phyloP scores from a whole-genome alignment of 2,888 invertebrate genomes.

The Amphipoea oculea region DNA sequence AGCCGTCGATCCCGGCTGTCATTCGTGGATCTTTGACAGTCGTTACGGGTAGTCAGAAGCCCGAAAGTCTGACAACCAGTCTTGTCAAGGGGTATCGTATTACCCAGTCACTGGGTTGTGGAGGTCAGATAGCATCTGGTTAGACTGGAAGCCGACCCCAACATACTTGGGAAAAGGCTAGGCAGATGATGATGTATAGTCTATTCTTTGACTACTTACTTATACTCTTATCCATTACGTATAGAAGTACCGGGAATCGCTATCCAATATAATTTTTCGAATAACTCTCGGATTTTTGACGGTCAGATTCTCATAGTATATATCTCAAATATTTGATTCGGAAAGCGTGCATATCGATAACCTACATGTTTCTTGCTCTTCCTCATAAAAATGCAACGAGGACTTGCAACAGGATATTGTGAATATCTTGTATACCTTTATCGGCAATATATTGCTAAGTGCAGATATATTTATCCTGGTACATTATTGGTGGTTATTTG shows the following conservation, averaged over 20 bases:
- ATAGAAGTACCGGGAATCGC: background rate
- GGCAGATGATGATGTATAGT: too few relatives aligned
- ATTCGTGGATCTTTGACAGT: too few relatives aligned
- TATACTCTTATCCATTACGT: background rate
- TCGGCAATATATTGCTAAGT: background rate
- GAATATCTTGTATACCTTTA: background rate
- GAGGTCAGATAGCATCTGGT: too few relatives aligned
- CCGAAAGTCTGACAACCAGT: too few relatives aligned
- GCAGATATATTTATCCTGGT: too few relatives aligned
- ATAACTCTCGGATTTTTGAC: background rate
- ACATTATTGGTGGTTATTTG: background rate
- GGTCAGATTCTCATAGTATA: constrained; percentile 9
- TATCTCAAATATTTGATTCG: constrained; percentile 38
- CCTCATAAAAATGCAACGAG: constrained; percentile 55
- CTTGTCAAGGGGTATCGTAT: too few relatives aligned
- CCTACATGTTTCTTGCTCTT: constrained; percentile 44
- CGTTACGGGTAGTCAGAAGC: too few relatives aligned
- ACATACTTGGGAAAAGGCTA: too few relatives aligned
- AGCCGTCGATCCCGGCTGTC: too few relatives aligned
- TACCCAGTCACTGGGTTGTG: too few relatives aligned
- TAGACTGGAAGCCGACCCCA: too few relatives aligned
- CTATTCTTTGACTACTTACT: background rate
- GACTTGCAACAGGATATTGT: constrained; percentile 39
- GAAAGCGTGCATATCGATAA: constrained; percentile 25
- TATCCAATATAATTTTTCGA: background rate